These are phyloP conservation scores for Octodonta nipae DNA, from an alignment of 2,888 invertebrate species.

Conservation along the genomic window DNA sequence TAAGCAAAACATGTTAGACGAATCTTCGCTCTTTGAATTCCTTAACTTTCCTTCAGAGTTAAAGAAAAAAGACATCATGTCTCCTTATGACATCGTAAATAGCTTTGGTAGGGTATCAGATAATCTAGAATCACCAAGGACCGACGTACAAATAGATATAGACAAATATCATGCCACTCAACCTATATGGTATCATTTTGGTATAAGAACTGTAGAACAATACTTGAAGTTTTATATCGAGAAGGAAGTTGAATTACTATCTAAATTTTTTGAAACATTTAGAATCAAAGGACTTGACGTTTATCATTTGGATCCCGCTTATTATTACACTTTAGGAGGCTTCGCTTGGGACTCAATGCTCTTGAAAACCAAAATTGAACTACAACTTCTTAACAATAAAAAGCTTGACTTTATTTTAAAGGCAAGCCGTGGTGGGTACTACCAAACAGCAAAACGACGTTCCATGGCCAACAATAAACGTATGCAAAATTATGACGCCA, in stretches of 20 bases:
- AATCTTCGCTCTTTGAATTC: no score
- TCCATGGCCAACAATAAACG: conserved; percentile 26
- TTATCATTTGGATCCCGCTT: conserved; percentile 23
- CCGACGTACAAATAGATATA: no score
- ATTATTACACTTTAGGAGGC: conserved; percentile 23
- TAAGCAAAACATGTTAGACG: no score
- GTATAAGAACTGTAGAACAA: conserved; percentile 22
- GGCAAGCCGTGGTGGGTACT: conserved; percentile 24
- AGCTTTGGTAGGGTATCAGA: no score
- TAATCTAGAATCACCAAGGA: no score
- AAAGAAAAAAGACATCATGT: no score
- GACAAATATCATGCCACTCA: no score
- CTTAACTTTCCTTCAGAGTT: no score
- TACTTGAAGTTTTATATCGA: conserved; percentile 28
- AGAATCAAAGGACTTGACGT: conserved; percentile 17
- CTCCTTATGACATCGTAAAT: no score
- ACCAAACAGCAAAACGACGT: conserved; percentile 20
- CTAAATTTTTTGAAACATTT: conserved; percentile 30
- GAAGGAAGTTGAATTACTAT: conserved; percentile 27
- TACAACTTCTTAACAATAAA: conserved; percentile 21
- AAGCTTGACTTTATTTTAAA: conserved; percentile 20
- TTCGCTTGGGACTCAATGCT: conserved; percentile 23
- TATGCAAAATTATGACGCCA: conserved; percentile 1
- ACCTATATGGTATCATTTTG: no score
- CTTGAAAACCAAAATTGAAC: conserved; percentile 14